These are phyloP conservation scores for Nomada fabriciana DNA, from an alignment of 2,888 invertebrate genomes.

Conservation along the genomic window DNA sequence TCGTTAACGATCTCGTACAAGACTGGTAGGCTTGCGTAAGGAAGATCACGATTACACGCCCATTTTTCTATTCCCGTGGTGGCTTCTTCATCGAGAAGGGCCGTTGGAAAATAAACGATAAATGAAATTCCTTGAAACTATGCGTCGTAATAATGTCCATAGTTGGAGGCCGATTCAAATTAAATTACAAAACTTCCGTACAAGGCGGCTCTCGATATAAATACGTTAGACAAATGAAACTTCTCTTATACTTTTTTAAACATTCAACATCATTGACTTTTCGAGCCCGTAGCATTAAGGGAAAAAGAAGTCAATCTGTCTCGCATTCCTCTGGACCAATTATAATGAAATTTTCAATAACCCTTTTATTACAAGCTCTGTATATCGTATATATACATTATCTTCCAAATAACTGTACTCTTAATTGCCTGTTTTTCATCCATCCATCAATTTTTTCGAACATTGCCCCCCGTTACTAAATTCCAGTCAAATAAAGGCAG, in stretches of 20 bases:
- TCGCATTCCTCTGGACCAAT: too few species aligned
- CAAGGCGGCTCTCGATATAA: not conserved
- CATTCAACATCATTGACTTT: too few species aligned
- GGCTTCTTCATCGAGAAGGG: conserved; percentile 42
- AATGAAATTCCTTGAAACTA: not conserved
- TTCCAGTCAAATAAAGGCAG: too few species aligned
- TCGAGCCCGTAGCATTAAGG: too few species aligned
- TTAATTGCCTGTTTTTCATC: not conserved
- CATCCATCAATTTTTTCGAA: not conserved
- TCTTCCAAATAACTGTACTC: too few species aligned
- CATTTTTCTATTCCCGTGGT: conserved; percentile 40
- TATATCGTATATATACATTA: too few species aligned
- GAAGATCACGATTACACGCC: conserved; percentile 54
- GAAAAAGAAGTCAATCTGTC: too few species aligned
- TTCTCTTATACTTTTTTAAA: too few species aligned
- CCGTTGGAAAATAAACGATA: conserved; percentile 39
- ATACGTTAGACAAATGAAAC: not conserved
- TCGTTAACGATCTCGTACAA: conserved; percentile 63
- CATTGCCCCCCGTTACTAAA: not conserved
- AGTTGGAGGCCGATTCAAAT: not conserved
- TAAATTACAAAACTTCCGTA: not conserved
- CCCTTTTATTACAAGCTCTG: too few species aligned
- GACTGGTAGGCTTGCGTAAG: conserved; percentile 65
- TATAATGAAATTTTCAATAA: too few species aligned
- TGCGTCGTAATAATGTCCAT: not conserved